phyloP scores from a whole-genome alignment of 1,140 invertebrate genomes.

The Zeugodacus cucurbitae region DNA sequence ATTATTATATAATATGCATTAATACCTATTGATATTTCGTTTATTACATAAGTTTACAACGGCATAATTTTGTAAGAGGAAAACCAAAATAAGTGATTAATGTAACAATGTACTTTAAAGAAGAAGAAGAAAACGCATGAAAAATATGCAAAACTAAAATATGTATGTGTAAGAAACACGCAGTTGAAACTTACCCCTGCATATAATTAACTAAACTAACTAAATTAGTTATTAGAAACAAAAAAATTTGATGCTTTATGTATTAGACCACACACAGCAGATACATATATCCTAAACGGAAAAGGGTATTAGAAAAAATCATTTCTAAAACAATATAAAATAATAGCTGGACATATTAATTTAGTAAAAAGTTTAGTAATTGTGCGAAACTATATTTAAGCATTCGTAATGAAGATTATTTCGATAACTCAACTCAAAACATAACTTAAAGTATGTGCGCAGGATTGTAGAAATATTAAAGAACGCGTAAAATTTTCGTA shows the following conservation, averaged over 20 bases:
- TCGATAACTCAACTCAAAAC: no score
- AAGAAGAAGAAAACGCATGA: neutral
- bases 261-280: neutral
- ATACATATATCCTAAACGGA: no score
- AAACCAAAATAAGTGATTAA: neutral
- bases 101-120: conserved; percentile 22
- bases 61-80: neutral
- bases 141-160: neutral
- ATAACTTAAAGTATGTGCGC: no score
- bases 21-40: conserved; percentile 1
- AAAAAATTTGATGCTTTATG: neutral
- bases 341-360: neutral
- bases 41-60: conserved; percentile 8
- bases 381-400: no score
- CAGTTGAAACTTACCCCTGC: neutral
- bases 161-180: neutral
- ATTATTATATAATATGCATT: conserved; percentile 21
- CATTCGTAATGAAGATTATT: no score
- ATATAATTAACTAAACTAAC: neutral
- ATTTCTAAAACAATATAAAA: neutral
- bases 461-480: no score
- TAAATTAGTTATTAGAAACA: neutral
- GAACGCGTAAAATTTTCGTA: no score
- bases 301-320: neutral
- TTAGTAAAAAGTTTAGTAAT: no score